Percentiles rank a stretch among this genome's conserved stretches.
Evolutionary conservation across 2,888 invertebrate species (phyloP).

Genomic region (Heliconius erato): DNA sequence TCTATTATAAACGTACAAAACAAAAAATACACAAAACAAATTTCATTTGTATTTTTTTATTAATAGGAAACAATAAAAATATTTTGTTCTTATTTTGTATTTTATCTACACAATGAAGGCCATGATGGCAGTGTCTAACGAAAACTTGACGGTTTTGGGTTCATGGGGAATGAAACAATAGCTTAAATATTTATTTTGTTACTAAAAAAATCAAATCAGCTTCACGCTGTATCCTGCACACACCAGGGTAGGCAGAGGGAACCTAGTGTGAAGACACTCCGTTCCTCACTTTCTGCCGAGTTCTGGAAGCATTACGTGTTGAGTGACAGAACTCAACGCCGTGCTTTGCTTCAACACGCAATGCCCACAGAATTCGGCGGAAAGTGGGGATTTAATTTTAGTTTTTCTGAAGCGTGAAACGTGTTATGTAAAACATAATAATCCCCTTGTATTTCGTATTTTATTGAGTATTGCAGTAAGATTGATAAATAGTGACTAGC

Average conservation of each 20-base stretch:
- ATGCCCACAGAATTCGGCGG: too few relatives aligned
- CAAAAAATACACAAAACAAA: background rate
- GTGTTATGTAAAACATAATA: background rate
- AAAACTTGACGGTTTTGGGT: background rate
- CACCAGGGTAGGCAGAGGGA: too few relatives aligned
- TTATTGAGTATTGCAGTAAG: background rate
- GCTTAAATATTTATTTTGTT: too few relatives aligned
- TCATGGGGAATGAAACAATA: background rate
- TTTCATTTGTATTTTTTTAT: background rate
- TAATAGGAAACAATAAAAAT: background rate
- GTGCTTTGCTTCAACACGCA: too few relatives aligned
- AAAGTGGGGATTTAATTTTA: too few relatives aligned
- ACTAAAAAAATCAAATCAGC: too few relatives aligned
- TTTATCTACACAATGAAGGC: background rate
- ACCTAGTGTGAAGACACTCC: too few relatives aligned
- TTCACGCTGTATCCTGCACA: too few relatives aligned
- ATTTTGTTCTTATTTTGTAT: background rate
- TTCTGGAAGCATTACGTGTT: too few relatives aligned
- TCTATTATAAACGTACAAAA: slow-evolving; percentile 45
- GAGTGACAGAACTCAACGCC: too few relatives aligned
- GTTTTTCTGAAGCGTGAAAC: background rate
- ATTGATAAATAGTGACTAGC: slow-evolving; percentile 18
- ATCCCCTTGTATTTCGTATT: background rate
- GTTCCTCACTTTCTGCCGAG: too few relatives aligned
- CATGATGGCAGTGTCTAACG: background rate